Evolutionary conservation across 2,888 invertebrate genomes (phyloP).

Genomic region (Drosophila atroscutellata): DNA sequence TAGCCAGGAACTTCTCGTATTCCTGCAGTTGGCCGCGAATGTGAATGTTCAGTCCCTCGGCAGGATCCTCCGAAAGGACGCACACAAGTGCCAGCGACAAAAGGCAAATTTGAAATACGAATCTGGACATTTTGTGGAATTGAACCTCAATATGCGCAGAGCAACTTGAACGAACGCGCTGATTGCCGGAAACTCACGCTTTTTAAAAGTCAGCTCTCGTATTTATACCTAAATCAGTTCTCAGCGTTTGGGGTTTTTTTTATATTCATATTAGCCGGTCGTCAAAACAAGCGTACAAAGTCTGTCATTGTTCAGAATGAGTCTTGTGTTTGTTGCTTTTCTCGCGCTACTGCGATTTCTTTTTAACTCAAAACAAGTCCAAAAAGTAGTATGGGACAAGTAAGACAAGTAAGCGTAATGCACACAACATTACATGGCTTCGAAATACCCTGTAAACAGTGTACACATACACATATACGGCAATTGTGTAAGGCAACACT

Average conservation of each 20-base stretch:
- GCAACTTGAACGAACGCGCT: constrained; percentile 37
- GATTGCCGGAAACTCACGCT: constrained; percentile 56
- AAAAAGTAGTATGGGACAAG: constrained; percentile 52
- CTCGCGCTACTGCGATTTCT: constrained; percentile 60
- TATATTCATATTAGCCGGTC: constrained; percentile 39
- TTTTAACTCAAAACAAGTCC: constrained; percentile 63
- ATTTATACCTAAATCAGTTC: constrained; percentile 66
- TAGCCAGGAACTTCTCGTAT: constrained; percentile 58
- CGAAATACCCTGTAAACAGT: constrained; percentile 36
- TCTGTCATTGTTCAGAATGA: constrained; percentile 57
- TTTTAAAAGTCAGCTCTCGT: constrained; percentile 48
- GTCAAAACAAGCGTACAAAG: constrained; percentile 57
- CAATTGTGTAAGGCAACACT: no score
- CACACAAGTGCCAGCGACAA: constrained; percentile 58
- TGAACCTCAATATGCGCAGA: constrained; percentile 26
- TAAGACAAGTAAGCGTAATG: constrained; percentile 16
- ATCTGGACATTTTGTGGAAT: constrained; percentile 62
- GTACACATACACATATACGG: not conserved
- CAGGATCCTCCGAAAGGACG: constrained; percentile 50
- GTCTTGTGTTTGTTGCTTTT: constrained; percentile 50
- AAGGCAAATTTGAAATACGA: constrained; percentile 55
- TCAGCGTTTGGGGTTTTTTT: constrained; percentile 46
- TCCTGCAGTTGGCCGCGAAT: constrained; percentile 69
- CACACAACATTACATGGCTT: constrained; percentile 13
- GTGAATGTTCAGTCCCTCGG: constrained; percentile 64